Evolutionary conservation across 2,797 vertebrate species (phyloP).

Genomic region (Echeneis naucrates): DNA sequence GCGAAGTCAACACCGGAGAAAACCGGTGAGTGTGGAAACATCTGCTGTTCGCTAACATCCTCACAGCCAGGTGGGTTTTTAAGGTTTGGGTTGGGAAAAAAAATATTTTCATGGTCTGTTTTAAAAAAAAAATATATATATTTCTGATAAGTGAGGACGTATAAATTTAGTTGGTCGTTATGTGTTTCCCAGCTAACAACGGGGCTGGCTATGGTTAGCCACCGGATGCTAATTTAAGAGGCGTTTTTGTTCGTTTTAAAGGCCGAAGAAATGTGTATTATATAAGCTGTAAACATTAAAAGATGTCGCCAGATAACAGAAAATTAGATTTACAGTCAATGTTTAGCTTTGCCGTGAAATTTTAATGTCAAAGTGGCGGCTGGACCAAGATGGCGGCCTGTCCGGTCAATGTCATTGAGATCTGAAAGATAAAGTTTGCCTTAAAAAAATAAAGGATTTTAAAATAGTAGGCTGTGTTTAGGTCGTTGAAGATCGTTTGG

Average conservation of each 20-base stretch:
- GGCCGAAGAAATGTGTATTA: background rate
- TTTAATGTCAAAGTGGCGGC: background rate
- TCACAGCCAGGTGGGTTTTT: too few species aligned
- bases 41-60: fast-evolving
- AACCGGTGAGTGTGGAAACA: slow-evolving; percentile 38
- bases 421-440: background rate
- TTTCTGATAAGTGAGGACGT: background rate
- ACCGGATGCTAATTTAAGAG: background rate
- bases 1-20: too few species aligned
- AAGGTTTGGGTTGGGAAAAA: too few species aligned
- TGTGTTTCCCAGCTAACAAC: background rate
- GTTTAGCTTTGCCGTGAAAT: fast-evolving
- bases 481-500: background rate
- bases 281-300: background rate
- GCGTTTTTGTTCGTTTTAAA: too few species aligned
- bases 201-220: background rate
- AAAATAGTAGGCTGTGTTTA: background rate
- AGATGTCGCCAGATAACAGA: background rate
- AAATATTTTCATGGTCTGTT: too few species aligned
- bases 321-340: too few species aligned
- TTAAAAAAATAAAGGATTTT: too few species aligned
- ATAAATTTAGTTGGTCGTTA: background rate
- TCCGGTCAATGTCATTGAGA: background rate
- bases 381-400: background rate
- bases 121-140: too few species aligned